A percentile compares a stretch with the other conserved stretches of the same genome.
phyloP scores from a whole-genome alignment of 2,797 vertebrate genomes.

The Crenuchus spilurus region DNA sequence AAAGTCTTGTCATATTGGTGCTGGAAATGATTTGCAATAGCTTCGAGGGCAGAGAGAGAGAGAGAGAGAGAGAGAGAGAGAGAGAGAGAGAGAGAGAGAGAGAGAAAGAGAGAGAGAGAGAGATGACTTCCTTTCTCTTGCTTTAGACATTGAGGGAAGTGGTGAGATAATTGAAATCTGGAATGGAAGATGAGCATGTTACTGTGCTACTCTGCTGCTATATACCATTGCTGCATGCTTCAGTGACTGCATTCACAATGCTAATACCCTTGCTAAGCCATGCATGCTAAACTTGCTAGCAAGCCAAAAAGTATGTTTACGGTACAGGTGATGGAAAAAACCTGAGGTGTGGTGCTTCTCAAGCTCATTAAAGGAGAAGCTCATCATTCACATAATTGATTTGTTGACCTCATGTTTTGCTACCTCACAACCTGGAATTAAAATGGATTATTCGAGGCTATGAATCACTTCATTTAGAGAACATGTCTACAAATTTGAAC shows the following conservation, averaged over 20 bases:
- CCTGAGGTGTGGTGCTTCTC: conserved; percentile 35
- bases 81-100: conserved; percentile 11
- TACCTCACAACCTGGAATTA: too few relatives aligned
- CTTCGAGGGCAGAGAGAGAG: neutral
- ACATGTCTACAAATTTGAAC: too few relatives aligned
- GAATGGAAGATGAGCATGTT: conserved; percentile 40
- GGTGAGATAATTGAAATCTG: conserved; percentile 43
- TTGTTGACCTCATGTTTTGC: too few relatives aligned
- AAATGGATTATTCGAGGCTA: too few relatives aligned
- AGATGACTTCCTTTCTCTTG: neutral
- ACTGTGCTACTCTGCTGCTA: conserved; percentile 23
- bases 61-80: neutral
- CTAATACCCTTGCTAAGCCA: conserved; percentile 42
- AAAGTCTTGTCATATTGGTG: conserved; percentile 47
- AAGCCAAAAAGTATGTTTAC: conserved; percentile 31
- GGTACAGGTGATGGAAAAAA: conserved; percentile 31
- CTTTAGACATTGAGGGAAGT: conserved; percentile 41
- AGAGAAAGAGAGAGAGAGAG: conserved; percentile 8
- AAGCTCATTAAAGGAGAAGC: conserved; percentile 35
- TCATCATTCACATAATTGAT: too few relatives aligned
- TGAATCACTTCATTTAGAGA: too few relatives aligned
- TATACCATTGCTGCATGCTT: conserved; percentile 45
- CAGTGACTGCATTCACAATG: conserved; percentile 43
- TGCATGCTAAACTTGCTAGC: conserved; percentile 37
- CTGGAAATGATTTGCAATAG: conserved; percentile 49